Conservation (phyloP, 2,888 invertebrate genomes). For the Megastigmus dorsalis region DNA sequence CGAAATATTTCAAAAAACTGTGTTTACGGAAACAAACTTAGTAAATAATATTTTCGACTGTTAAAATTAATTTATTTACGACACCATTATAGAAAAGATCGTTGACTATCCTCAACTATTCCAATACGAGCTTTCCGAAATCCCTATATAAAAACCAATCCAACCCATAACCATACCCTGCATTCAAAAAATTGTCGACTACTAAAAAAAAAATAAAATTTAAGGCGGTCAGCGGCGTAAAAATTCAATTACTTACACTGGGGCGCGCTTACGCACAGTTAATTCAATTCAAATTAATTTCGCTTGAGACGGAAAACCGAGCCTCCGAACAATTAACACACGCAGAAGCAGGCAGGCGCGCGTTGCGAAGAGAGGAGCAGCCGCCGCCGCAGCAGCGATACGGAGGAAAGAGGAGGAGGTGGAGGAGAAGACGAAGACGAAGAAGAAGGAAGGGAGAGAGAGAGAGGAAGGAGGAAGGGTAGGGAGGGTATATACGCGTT, state of each 20-base stretch:
- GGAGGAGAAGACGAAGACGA: background rate
- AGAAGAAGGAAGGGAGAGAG: conserved; percentile 30
- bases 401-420: background rate
- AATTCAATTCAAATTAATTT: conserved; percentile 35
- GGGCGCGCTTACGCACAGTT: too few species aligned
- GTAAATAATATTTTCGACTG: too few species aligned
- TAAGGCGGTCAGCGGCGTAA: background rate
- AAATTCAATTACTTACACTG: conserved; percentile 18
- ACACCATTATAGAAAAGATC: too few species aligned
- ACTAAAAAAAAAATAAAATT: too few species aligned
- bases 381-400: background rate
- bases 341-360: too few species aligned
- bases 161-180: background rate
- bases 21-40: too few species aligned
- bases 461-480: conserved; percentile 42
- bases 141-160: background rate
- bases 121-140: too few species aligned
- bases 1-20: too few species aligned
- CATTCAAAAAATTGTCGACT: background rate
- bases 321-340: too few species aligned
- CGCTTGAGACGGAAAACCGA: too few species aligned
- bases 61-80: too few species aligned
- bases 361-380: conserved; percentile 11
- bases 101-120: too few species aligned
- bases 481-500: conserved; percentile 62